Base-by-base conservation (phyloP, 30 jellyfish, hydroid and myxozoan genomes). In the Hydractinia echinata region DNA sequence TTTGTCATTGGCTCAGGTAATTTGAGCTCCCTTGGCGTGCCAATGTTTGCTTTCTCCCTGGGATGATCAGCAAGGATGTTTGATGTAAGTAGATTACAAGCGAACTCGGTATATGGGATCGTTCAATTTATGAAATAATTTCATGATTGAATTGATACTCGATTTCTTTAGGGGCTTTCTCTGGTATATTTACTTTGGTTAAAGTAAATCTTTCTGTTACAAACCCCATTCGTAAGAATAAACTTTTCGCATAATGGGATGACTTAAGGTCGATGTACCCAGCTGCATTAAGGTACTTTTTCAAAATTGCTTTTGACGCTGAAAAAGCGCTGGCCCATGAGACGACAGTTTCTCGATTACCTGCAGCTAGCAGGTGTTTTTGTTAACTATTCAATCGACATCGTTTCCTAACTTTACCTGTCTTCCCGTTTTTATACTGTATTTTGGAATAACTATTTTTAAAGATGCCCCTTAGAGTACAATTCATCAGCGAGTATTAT, bases 161-260 rank as follows among this genome's bases (percentile, higher is more conserved):
- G 74, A 73, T 73, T 49, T 73, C 76, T 21, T 73, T 73, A 11
- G 77, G 13, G 20, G 77, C 82, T 10, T 8, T 11, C 8, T 39
- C 82, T 8, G 82, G 82, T 8, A 73, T 73, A 20, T 73, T 76
- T 20, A n/a, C n/a, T n/a, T n/a, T n/a, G n/a, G n/a, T n/a, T n/a
- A n/a, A n/a, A n/a, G n/a, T n/a, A n/a, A n/a, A n/a, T n/a, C n/a
- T n/a, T n/a, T n/a, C n/a, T n/a, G n/a, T n/a, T n/a, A n/a, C n/a
- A n/a, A n/a, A n/a, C 14, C 77, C 48, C 77, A 67, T 73, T 20
- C 82, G 11, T 21, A 8, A 14, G 21, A 73, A 51, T 8, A 73
- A 11, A 51, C 82, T 73, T 73, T 73, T 11, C 30, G 77, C 76
- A 76, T 76, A 73, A 10, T 11, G 30, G 8, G 11, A 73, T 14